Conservation (phyloP, 2,113 vertebrate species). For the Turnix velox region DNA sequence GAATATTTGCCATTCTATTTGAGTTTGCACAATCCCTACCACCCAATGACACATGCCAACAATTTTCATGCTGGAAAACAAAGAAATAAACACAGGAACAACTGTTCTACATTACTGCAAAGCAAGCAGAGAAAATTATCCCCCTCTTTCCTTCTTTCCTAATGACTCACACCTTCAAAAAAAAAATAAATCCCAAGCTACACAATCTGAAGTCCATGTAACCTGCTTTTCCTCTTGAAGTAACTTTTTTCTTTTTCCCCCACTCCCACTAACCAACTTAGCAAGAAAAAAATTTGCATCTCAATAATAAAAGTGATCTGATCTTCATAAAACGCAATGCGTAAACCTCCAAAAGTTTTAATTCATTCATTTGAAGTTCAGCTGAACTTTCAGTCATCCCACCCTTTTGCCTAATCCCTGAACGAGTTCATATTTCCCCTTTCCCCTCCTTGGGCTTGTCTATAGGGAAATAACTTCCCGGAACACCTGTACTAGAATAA, state of each 20-base stretch:
- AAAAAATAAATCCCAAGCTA: conserved; percentile 9
- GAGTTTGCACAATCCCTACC: conserved; percentile 38
- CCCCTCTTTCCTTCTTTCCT: neutral
- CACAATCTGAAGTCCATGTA: conserved; percentile 12
- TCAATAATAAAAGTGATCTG: neutral
- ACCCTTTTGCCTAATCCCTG: conserved; percentile 16
- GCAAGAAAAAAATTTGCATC: neutral
- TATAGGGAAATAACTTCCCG: conserved; percentile 38
- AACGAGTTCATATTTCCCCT: conserved; percentile 27
- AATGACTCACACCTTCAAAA: conserved; percentile 60
- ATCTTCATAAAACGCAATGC: neutral
- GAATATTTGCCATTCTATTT: conserved; percentile 44
- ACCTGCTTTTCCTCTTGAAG: conserved; percentile 19
- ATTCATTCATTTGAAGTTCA: conserved; percentile 17
- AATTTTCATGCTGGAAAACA: conserved; percentile 54
- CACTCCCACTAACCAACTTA: neutral
- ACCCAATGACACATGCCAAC: conserved; percentile 7
- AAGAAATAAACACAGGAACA: conserved; percentile 63
- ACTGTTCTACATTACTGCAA: conserved; percentile 48
- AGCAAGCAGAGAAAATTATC: conserved; percentile 27
- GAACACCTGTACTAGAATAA: conserved; percentile 18
- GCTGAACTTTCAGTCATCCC: conserved; percentile 14
- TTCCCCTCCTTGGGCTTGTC: neutral
- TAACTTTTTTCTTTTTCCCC: neutral
- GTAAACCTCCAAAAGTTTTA: conserved; percentile 2